Evolutionary conservation across 1,140 invertebrate genomes (phyloP).

Genomic region (Temnothorax longispinosus): DNA sequence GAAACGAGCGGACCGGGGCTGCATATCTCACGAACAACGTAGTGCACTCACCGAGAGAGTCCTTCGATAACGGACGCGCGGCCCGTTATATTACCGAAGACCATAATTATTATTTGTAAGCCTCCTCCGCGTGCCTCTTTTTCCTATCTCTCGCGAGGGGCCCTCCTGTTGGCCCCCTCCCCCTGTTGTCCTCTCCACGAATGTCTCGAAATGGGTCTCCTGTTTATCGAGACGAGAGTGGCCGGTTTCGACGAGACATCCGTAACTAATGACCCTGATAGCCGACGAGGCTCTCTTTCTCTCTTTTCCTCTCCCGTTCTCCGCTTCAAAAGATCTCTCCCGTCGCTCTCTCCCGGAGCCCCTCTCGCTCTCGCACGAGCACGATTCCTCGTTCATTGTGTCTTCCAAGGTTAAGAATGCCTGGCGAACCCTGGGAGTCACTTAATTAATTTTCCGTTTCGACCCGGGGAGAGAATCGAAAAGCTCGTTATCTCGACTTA

Average conservation of each 20-base stretch:
- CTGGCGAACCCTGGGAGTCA: slow-evolving; percentile 75
- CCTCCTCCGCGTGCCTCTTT: slow-evolving; percentile 58
- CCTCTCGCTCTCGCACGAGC: slow-evolving; percentile 59
- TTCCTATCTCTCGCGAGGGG: slow-evolving; percentile 37
- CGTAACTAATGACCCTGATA: slow-evolving; percentile 85
- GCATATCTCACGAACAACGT: slow-evolving; percentile 81
- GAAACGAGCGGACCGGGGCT: slow-evolving; percentile 55
- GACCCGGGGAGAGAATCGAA: slow-evolving; percentile 73
- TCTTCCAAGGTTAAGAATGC: slow-evolving; percentile 79
- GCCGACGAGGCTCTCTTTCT: slow-evolving; percentile 72
- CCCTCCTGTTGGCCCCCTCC: slow-evolving; percentile 10
- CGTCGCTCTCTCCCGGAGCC: slow-evolving; percentile 23
- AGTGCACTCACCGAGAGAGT: slow-evolving; percentile 80
- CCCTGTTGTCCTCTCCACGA: slow-evolving; percentile 55
- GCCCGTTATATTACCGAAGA: slow-evolving; percentile 82
- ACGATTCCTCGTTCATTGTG: slow-evolving; percentile 73
- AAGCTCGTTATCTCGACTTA: slow-evolving; percentile 79
- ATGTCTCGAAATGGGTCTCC: slow-evolving; percentile 69
- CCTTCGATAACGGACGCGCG: slow-evolving; percentile 77
- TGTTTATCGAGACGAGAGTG: slow-evolving; percentile 83
- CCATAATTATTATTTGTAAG: slow-evolving; percentile 84
- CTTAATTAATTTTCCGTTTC: slow-evolving; percentile 84
- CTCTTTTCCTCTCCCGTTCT: slow-evolving; percentile 57
- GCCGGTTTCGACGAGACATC: slow-evolving; percentile 83
- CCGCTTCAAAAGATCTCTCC: slow-evolving; percentile 11